Evolutionary conservation across 2,888 invertebrate species (phyloP).

Genomic region (Zootermopsis nevadensis): DNA sequence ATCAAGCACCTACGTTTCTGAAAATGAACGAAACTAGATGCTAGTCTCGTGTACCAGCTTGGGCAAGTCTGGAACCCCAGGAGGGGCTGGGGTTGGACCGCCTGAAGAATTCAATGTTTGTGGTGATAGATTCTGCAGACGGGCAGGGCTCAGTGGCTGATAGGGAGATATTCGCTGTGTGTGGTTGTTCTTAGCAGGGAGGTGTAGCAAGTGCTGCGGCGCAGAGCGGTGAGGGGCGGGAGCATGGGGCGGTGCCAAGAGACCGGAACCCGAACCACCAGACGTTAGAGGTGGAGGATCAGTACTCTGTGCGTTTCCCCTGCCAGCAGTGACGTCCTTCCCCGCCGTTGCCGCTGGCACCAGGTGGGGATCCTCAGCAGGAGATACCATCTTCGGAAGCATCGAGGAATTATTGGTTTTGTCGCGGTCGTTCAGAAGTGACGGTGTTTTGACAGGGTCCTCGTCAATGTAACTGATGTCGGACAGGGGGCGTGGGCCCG

Average conservation of each 20-base stretch:
- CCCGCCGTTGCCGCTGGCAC: conserved; percentile 50
- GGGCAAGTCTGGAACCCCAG: conserved; percentile 65
- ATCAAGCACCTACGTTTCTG: conserved; percentile 38
- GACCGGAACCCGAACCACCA: conserved; percentile 40
- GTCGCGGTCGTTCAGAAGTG: conserved; percentile 60
- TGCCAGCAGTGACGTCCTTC: conserved; percentile 41
- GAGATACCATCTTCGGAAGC: conserved; percentile 56
- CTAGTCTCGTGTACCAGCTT: conserved; percentile 79
- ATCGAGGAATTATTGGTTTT: conserved; percentile 55
- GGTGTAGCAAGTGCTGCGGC: conserved; percentile 49
- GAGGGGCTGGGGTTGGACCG: conserved; percentile 56
- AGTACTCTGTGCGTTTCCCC: conserved; percentile 49
- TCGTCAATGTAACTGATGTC: conserved; percentile 89
- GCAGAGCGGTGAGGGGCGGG: conserved; percentile 65
- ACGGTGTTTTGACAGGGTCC: conserved; percentile 68
- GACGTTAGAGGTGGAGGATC: conserved; percentile 40
- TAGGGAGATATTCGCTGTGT: conserved; percentile 53
- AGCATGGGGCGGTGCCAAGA: conserved; percentile 60
- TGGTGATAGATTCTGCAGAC: conserved; percentile 54
- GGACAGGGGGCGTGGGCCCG: conserved; percentile 78
- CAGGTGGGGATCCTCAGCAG: conserved; percentile 57
- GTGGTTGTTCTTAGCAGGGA: conserved; percentile 51
- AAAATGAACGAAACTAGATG: conserved; percentile 65
- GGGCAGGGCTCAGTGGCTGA: conserved; percentile 54
- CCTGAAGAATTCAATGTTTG: conserved; percentile 56